Conservation (phyloP, 2,113 vertebrate species). For the Catharus fuscescens region DNA sequence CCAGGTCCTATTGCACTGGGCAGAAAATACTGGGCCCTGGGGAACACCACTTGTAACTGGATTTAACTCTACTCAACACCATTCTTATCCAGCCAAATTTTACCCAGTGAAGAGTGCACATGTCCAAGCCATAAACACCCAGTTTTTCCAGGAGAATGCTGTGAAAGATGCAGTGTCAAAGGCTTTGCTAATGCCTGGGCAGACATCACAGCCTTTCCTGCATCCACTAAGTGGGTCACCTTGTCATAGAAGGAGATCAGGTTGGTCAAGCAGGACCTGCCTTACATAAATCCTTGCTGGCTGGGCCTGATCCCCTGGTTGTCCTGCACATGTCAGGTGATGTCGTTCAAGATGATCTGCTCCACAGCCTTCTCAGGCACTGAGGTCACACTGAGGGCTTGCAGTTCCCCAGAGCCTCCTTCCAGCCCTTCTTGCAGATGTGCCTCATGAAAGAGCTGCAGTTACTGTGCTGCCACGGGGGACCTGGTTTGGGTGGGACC, state of each 20-base stretch:
- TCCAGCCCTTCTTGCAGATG: not conserved
- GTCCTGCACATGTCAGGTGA: not conserved
- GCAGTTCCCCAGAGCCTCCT: not conserved
- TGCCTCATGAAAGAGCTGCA: not conserved
- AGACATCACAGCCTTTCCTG: not conserved
- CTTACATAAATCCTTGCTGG: not conserved
- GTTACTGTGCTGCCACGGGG: fast-evolving
- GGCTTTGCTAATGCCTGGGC: not conserved
- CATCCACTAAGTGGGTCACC: not conserved
- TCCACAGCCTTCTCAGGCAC: not conserved
- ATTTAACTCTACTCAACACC: not conserved
- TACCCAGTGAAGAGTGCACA: not conserved
- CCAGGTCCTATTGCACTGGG: not conserved
- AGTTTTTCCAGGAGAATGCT: not conserved
- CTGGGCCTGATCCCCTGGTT: not conserved
- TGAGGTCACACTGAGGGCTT: not conserved
- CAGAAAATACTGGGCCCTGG: not conserved
- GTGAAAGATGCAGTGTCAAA: not conserved
- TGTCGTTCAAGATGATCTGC: not conserved
- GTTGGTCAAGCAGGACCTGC: not conserved
- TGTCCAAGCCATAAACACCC: not conserved
- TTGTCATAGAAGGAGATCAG: not conserved
- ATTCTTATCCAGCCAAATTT: not conserved
- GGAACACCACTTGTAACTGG: not conserved
- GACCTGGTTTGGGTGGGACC: not conserved